Evolutionary conservation across 2,888 invertebrate genomes (phyloP).

Genomic region (Amblyjoppa proteus): DNA sequence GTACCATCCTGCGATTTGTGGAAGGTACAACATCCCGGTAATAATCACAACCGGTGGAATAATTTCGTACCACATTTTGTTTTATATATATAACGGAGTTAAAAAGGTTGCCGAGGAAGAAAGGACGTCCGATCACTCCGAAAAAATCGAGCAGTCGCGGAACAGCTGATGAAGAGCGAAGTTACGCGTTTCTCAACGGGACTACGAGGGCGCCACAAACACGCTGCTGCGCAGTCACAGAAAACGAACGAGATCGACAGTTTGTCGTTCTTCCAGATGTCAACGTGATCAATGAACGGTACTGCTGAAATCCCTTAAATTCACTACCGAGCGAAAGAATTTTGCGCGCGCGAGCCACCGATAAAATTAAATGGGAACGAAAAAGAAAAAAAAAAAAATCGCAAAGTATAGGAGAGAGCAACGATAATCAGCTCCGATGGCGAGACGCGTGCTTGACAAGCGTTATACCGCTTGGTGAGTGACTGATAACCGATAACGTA

Average conservation of each 20-base stretch:
- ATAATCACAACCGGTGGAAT: slow-evolving; percentile 73
- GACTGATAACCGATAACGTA: background rate
- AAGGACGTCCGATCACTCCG: slow-evolving; percentile 22
- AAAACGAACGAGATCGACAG: background rate
- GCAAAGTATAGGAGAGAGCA: background rate
- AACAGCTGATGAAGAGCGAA: slow-evolving; percentile 14
- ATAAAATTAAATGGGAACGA: background rate
- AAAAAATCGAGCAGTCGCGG: slow-evolving; percentile 16
- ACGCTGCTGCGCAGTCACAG: background rate
- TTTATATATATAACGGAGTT: slow-evolving; percentile 44
- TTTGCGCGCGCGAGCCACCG: background rate
- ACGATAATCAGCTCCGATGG: slow-evolving; percentile 22
- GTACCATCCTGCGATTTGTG: slow-evolving; percentile 55
- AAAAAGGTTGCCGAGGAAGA: slow-evolving; percentile 43
- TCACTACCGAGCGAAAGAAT: background rate
- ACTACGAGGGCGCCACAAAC: background rate
- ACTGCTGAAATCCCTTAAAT: background rate
- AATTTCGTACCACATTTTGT: slow-evolving; percentile 79
- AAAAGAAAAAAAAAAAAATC: background rate
- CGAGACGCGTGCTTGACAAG: background rate
- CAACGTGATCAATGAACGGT: background rate
- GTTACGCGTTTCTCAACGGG: background rate
- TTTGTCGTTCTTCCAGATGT: background rate
- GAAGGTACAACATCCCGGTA: slow-evolving; percentile 5
- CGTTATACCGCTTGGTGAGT: background rate